A percentile compares a stretch with the other conserved stretches of the same genome.
Evolutionary conservation across 2,113 vertebrate species (phyloP).

Genomic region (Atlantisia rogersi): DNA sequence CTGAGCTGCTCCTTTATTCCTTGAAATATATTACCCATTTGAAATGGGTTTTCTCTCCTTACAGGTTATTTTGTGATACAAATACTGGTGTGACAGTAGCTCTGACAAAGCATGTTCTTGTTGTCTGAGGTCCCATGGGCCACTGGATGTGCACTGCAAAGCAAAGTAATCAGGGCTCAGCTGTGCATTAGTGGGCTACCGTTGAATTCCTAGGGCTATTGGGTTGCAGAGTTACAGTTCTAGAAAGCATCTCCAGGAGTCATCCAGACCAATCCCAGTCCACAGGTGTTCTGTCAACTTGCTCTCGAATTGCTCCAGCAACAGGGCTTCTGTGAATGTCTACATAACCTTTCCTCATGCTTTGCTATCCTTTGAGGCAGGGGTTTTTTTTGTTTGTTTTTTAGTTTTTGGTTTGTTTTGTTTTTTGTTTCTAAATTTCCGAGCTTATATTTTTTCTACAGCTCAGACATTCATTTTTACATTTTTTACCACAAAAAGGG

Average conservation of each 20-base stretch:
- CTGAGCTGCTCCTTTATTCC: not conserved
- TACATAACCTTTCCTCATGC: not conserved
- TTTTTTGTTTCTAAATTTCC: not conserved
- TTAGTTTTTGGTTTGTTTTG: not conserved
- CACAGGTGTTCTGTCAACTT: not conserved
- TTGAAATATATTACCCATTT: not conserved
- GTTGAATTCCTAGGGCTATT: not conserved
- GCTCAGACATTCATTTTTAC: not conserved
- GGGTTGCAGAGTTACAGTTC: not conserved
- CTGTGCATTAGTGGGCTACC: not conserved
- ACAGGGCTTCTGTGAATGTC: not conserved
- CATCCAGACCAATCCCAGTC: not conserved
- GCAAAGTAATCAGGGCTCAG: not conserved
- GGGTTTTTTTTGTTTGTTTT: too few relatives aligned
- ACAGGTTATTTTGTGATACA: not conserved
- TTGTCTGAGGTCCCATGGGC: not conserved
- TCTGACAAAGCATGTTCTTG: not conserved
- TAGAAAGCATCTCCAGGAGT: not conserved
- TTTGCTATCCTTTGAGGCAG: not conserved
- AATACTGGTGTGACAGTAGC: not conserved
- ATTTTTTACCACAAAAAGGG: not conserved
- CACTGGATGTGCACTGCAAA: rapidly evolving
- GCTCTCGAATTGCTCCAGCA: not conserved
- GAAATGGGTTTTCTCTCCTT: not conserved
- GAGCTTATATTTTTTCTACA: not conserved